A percentile compares a stretch with the other conserved stretches of the same genome.
Evolutionary conservation across 1,140 invertebrate genomes (phyloP).

Genomic region (Bombus consobrinus): DNA sequence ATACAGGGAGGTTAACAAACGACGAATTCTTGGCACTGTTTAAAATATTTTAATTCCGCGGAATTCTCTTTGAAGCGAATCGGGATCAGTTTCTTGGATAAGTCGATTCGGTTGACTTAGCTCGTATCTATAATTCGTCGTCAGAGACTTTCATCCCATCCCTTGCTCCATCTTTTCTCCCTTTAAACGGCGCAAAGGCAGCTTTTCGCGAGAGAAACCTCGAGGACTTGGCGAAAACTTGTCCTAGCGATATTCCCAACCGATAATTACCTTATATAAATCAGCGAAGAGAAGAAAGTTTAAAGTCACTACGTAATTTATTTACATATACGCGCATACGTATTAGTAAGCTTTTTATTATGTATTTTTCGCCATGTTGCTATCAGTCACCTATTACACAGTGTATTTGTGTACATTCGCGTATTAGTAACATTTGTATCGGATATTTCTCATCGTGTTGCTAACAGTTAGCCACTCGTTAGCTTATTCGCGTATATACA

Average conservation of each 20-base stretch:
- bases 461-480: no score
- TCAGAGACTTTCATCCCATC: conserved; percentile 3
- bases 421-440: no score
- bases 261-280: not conserved
- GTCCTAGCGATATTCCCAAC: conserved; percentile 22
- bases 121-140: not conserved
- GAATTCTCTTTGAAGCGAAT: not conserved
- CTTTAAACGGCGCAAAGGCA: not conserved
- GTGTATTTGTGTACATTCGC: no score
- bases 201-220: conserved; percentile 1
- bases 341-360: no score
- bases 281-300: no score
- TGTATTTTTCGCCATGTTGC: no score
- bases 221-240: conserved; percentile 27
- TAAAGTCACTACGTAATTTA: no score
- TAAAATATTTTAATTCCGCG: not conserved
- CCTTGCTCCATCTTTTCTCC: not conserved
- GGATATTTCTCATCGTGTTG: no score
- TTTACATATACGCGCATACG: no score
- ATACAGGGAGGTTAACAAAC: not conserved
- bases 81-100: not conserved
- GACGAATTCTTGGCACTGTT: not conserved
- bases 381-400: no score
- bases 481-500: no score
- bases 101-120: conserved; percentile 14